Percentiles rank a stretch among this genome's conserved stretches.
Evolutionary conservation across 2,797 vertebrate species (phyloP).

Genomic region (Morelia viridis): DNA sequence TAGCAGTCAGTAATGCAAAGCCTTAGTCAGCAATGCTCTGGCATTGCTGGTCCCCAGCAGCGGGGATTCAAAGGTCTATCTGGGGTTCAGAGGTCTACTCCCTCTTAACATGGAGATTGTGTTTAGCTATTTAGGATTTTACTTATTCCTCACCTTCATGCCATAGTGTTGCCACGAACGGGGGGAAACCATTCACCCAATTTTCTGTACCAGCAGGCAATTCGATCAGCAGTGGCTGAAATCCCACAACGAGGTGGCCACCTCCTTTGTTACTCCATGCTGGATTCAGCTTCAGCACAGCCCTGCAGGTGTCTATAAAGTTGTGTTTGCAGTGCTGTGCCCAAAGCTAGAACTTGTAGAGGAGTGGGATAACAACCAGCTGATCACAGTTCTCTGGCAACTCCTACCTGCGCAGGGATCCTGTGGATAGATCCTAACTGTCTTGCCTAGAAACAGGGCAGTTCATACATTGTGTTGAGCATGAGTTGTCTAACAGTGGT

Average conservation of each 20-base stretch:
- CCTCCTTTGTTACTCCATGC: background rate
- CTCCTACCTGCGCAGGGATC: background rate
- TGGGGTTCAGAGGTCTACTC: too few relatives aligned
- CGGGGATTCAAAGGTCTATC: background rate
- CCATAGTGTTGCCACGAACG: background rate
- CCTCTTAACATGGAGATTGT: background rate
- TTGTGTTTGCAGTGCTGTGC: background rate
- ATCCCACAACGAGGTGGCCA: background rate
- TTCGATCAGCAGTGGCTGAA: background rate
- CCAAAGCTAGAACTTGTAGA: background rate
- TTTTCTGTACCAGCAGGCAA: background rate
- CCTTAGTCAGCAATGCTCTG: background rate
- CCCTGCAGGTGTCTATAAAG: background rate
- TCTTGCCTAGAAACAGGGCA: background rate
- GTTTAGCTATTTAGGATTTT: background rate
- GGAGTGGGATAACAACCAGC: background rate
- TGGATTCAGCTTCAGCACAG: background rate
- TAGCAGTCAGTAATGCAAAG: background rate
- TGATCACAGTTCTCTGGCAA: background rate
- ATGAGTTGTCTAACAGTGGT: background rate
- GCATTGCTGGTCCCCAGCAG: background rate
- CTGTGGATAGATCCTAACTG: background rate
- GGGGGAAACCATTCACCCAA: background rate
- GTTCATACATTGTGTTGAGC: background rate
- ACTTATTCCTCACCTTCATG: background rate